phyloP scores from a whole-genome alignment of 1,140 invertebrate species.

The Cydia amplana region DNA sequence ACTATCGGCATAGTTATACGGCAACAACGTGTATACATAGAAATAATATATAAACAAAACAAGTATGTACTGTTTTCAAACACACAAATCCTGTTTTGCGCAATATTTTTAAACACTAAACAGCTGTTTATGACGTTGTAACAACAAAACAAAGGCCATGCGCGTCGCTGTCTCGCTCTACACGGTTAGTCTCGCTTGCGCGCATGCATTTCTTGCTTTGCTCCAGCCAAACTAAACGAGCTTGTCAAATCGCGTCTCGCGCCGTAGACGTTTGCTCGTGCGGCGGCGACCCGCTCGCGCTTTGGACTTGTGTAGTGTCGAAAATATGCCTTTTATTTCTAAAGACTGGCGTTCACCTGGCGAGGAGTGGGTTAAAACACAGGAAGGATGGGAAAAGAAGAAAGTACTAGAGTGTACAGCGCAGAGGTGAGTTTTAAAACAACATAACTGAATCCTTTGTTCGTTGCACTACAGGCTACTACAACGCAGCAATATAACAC shows the following conservation, averaged over 20 bases:
- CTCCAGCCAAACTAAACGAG: conserved; percentile 36
- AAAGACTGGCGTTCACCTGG: conserved; percentile 97
- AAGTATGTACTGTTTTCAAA: conserved; percentile 19
- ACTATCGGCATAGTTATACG: not conserved
- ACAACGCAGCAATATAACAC: conserved; percentile 56
- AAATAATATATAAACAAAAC: not conserved
- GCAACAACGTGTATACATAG: not conserved
- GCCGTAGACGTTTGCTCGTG: conserved; percentile 51
- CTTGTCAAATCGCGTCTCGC: conserved; percentile 55
- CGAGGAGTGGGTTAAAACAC: conserved; percentile 98
- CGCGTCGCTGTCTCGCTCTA: conserved; percentile 65
- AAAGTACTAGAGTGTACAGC: conserved; percentile 92
- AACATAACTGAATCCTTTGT: conserved; percentile 80
- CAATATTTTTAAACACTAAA: conserved; percentile 57
- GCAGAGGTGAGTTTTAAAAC: conserved; percentile 77
- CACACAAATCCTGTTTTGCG: conserved; percentile 21
- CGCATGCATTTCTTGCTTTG: conserved; percentile 43
- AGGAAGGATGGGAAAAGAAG: conserved; percentile 97
- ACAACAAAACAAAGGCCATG: conserved; percentile 66
- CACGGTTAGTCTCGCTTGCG: conserved; percentile 58
- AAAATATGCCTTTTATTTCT: conserved; percentile 95
- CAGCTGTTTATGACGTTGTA: conserved; percentile 77
- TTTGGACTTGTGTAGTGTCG: conserved; percentile 59
- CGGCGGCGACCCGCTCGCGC: conserved; percentile 42
- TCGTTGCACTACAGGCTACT: conserved; percentile 72